Conservation (phyloP, 2,888 invertebrate species). For the Dynastes maya region DNA sequence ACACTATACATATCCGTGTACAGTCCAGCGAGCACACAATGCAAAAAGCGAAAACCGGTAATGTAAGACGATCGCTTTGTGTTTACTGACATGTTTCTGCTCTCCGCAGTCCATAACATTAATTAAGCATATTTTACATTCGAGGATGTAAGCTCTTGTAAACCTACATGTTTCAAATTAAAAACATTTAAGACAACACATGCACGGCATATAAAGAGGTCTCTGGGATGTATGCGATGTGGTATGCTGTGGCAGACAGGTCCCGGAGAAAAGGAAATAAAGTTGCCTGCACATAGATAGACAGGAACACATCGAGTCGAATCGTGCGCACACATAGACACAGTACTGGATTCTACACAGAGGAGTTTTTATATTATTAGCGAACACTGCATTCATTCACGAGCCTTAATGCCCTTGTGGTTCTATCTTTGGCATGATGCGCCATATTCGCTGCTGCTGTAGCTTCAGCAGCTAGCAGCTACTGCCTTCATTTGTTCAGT, state of each 20-base stretch:
- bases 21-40: constrained; percentile 21
- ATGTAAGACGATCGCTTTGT: constrained; percentile 30
- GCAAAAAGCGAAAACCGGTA: constrained; percentile 37
- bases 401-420: constrained; percentile 51
- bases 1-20: neutral
- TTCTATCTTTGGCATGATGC: constrained; percentile 54
- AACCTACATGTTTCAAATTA: constrained; percentile 58
- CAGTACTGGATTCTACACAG: constrained; percentile 17
- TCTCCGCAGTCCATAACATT: constrained; percentile 25
- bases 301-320: neutral
- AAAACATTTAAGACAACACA: constrained; percentile 53
- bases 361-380: constrained; percentile 52
- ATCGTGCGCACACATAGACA: constrained; percentile 4
- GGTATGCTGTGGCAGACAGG: constrained; percentile 16
- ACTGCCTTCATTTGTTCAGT: too few relatives aligned
- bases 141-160: constrained; percentile 60
- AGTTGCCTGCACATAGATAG: constrained; percentile 35
- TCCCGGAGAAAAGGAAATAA: constrained; percentile 49
- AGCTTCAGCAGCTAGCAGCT: constrained; percentile 10
- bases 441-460: constrained; percentile 17
- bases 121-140: constrained; percentile 52
- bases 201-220: constrained; percentile 51
- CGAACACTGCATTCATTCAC: constrained; percentile 57
- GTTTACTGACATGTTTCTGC: constrained; percentile 26
- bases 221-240: constrained; percentile 6